A percentile compares a stretch with the other conserved stretches of the same genome.
These are phyloP conservation scores for Siderastrea radians DNA, from an alignment of 92 coral and sea anemone genomes.

Conservation along the genomic window DNA sequence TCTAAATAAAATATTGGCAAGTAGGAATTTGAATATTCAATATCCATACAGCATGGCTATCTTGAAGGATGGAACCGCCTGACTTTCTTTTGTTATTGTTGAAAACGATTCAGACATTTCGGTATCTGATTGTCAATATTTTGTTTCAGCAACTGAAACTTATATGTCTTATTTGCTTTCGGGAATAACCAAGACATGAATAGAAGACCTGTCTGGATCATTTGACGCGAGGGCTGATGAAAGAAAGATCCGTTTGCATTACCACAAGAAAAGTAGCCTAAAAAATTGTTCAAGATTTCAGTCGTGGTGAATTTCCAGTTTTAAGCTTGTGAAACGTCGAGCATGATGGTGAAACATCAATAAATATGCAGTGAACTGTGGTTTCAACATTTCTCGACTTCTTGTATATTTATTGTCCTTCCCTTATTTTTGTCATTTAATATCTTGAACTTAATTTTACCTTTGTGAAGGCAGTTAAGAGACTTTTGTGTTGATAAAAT, in stretches of 20 bases:
- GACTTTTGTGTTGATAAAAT: neutral
- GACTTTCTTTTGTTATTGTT: neutral
- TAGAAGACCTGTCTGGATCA: neutral
- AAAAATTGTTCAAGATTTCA: neutral
- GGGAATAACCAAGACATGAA: conserved; percentile 10
- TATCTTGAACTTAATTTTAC: neutral
- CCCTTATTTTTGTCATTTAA: too few species aligned
- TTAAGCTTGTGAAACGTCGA: neutral
- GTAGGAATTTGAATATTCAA: neutral
- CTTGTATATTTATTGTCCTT: neutral
- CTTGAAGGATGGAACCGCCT: too few species aligned
- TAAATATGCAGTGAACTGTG: neutral
- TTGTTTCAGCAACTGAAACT: conserved; percentile 6
- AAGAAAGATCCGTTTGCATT: neutral
- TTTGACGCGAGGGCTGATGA: neutral
- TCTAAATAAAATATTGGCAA: neutral
- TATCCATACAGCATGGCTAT: neutral
- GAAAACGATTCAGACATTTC: neutral
- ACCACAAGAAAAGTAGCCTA: neutral
- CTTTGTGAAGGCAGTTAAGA: neutral
- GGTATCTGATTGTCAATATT: neutral
- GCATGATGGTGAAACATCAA: neutral
- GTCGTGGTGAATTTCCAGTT: neutral
- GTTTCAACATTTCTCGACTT: neutral
- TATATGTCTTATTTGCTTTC: conserved; percentile 16